Evolutionary conservation across 2,888 invertebrate genomes (phyloP), one percentile per base, ranked within the genome.

Genomic region (Trichogramma dendrolimi): DNA sequence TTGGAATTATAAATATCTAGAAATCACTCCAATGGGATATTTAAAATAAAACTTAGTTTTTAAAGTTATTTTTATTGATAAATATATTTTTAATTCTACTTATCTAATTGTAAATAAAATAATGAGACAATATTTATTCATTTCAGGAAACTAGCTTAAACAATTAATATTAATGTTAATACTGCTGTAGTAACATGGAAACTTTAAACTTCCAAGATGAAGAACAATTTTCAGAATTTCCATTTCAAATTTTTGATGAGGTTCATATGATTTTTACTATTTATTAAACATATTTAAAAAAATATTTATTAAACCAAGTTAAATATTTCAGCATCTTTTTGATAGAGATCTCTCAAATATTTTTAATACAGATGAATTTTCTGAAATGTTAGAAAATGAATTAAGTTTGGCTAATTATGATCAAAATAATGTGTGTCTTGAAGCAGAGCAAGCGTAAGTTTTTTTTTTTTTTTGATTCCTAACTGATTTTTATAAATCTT

Each of bases 191-290:
- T 71, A 72, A 68, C 72, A 83, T 83, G 83, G 83, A 83, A 76
- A 77, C 82, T 65, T 71, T 81, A 65, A 80, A 80, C 74, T 81
- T 81, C 69, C 78, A 80, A 66, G 81, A 82, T 74, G 82, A 79
- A 71, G 81, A 82, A 75, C 80, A 81, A 67, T 83, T 83, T 73
- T 75, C 80, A 53, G 75, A 75, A 69, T 74, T 74, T 69, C 70
- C 75, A 65, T 67, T 78, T 7, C 64, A 66, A 52, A 64, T 66
- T 60, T 49, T n/a, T 54, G 6, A 38, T 41, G 40, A 52, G 5
- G 4, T 41, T 48, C 14, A 6, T 14, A 51, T 47, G 14, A 43
- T 48, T 51, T 57, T 27, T 27, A 2, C 27, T 27, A 27, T 27
- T 52, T 56, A 6, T 14, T 46, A 46, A 38, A 14, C 1, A 50